Evolutionary conservation across 2,113 vertebrate species (phyloP).

Genomic region (Cairina moschata): DNA sequence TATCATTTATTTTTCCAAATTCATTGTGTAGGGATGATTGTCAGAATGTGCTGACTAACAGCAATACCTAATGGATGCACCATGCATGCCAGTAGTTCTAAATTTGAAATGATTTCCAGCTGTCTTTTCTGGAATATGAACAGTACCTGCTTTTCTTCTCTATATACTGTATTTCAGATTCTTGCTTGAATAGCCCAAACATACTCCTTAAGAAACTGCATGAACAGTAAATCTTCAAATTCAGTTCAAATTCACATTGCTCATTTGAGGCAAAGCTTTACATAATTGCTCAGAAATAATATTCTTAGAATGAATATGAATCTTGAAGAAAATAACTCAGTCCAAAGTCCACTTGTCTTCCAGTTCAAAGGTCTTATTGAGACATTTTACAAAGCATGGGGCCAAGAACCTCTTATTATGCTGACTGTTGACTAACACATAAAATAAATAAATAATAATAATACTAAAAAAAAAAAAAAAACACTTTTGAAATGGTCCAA

Average conservation of each 20-base stretch:
- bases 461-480: neutral
- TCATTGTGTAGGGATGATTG: slow-evolving; percentile 9
- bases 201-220: neutral
- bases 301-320: slow-evolving; percentile 23
- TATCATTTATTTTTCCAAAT: slow-evolving; percentile 34
- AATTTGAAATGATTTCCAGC: slow-evolving; percentile 47
- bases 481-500: neutral
- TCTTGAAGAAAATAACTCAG: neutral
- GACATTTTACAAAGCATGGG: neutral
- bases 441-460: neutral
- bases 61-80: slow-evolving; percentile 39
- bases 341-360: slow-evolving; percentile 14
- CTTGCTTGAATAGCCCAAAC: neutral
- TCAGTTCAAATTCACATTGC: neutral
- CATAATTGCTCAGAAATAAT: neutral
- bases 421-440: neutral
- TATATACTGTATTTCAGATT: slow-evolving; percentile 6
- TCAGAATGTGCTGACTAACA: slow-evolving; percentile 59
- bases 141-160: slow-evolving; percentile 54
- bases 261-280: neutral
- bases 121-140: slow-evolving; percentile 42
- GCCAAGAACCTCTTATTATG: neutral
- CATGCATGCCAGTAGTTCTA: neutral
- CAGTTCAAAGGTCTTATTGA: slow-evolving; percentile 27
- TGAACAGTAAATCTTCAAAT: slow-evolving; percentile 9